Base-by-base conservation (phyloP, 2,888 invertebrate species). In the Liopterus haemorrhoidalis region DNA sequence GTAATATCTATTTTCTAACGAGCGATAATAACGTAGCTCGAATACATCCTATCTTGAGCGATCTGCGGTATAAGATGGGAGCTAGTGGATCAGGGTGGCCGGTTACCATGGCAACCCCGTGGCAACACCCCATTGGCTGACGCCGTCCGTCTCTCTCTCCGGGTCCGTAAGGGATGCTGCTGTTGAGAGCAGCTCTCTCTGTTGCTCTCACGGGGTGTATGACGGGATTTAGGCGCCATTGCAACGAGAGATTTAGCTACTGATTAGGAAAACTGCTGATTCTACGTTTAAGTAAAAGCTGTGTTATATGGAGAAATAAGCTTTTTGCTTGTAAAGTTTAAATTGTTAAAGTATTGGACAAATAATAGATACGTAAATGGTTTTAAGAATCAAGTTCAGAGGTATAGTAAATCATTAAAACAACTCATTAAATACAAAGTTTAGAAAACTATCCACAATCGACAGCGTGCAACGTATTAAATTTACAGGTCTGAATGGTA, bases 21-120 rank as follows among this genome's bases (percentile, higher is more conserved):
- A 71, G 73, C 1, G 83, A 85, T 58, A 72, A 76, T 50, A 69
- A 82, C 31, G 63, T 80, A 30, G 66, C 85, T 31, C 63, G 85
- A 42, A n/a, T n/a, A n/a, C n/a, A n/a, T n/a, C n/a, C n/a, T 82
- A 81, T 12, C 75, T 79, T 1, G 75, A 80, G 2, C 59, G 72
- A 3, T 72, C 75, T 52, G 84, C 85, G 0, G 18, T 70, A 73
- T 4, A 69, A 62, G 52, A 48, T 43, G 31, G 32, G 52, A 3
- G 54, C 53, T 18, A 67, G n/a, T 76, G 66, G 57, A 59, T 33
- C 77, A 72, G 62, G 62, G 65, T 2, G 75, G 75, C 59, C 70
- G 75, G 51, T 63, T 76, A 46, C 75, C 75, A 2, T 60, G 62
- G 41, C 58, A 55, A 58, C 58, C 50, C 54, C 50, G 54, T 51